Percentiles rank a stretch among this genome's conserved stretches.
Evolutionary conservation across 2,113 vertebrate species (phyloP).

Genomic region (Scalopus aquaticus): DNA sequence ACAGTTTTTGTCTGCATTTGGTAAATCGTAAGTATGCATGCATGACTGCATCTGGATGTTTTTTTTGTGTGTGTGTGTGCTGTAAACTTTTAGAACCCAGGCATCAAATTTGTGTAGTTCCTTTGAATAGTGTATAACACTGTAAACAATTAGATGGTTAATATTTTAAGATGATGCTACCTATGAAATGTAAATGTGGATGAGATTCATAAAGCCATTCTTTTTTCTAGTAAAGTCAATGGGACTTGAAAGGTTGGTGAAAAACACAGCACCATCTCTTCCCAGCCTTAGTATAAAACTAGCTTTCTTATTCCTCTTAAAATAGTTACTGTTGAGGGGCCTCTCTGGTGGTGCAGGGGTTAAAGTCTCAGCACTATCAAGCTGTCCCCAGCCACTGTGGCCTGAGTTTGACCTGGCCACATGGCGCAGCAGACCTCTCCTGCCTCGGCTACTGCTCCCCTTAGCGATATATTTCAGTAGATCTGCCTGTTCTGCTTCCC

Average conservation of each 20-base stretch:
- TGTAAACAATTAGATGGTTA: background rate
- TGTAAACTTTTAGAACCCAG: background rate
- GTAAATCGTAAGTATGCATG: background rate
- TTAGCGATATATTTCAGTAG: too few species aligned
- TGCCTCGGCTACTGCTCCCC: too few species aligned
- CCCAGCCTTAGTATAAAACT: background rate
- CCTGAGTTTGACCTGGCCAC: too few species aligned
- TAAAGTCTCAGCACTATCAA: too few species aligned
- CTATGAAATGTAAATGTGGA: background rate
- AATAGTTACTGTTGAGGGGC: too few species aligned
- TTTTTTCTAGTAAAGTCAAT: background rate
- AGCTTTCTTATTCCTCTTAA: background rate
- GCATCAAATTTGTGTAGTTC: background rate
- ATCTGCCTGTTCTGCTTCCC: too few species aligned
- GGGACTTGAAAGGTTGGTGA: conserved; percentile 20
- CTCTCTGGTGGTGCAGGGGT: too few species aligned
- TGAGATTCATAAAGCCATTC: background rate
- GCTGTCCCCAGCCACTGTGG: too few species aligned
- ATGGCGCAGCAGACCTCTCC: too few species aligned
- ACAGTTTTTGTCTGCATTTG: background rate
- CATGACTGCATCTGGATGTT: background rate
- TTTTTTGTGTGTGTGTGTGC: background rate
- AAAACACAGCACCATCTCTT: background rate
- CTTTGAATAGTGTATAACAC: background rate
- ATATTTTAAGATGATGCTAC: background rate